Conservation (phyloP, 2,888 invertebrate species). For the Cheiracanthium punctorium region DNA sequence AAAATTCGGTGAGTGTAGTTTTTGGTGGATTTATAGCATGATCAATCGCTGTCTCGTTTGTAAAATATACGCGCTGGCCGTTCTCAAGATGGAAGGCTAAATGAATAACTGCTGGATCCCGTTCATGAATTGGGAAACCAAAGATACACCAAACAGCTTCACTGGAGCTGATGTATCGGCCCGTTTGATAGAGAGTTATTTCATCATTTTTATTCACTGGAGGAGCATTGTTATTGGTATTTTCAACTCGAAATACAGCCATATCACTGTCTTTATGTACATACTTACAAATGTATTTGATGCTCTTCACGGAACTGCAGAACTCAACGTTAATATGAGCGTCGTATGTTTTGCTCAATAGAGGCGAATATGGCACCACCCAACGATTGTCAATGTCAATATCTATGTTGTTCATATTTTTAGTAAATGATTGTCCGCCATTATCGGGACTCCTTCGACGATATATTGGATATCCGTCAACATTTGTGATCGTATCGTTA, state of each 20-base stretch:
- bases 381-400: neutral
- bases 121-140: conserved; percentile 72
- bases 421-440: conserved; percentile 26
- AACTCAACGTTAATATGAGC: neutral
- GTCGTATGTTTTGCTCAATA: neutral
- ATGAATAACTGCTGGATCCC: conserved; percentile 71
- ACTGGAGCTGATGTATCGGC: conserved; percentile 71
- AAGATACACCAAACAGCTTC: conserved; percentile 73
- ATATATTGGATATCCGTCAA: conserved; percentile 22
- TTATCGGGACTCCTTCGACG: conserved; percentile 25
- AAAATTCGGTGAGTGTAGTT: conserved; percentile 1
- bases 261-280: neutral
- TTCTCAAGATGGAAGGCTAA: neutral
- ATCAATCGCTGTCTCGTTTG: neutral
- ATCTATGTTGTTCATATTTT: conserved; percentile 1
- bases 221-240: too few species aligned
- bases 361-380: neutral
- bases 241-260: neutral
- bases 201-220: too few species aligned
- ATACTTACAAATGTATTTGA: neutral
- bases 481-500: too few species aligned
- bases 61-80: neutral
- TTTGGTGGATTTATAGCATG: neutral
- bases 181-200: too few species aligned
- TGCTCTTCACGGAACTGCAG: neutral